Evolutionary conservation across 2,797 vertebrate genomes (phyloP), one percentile per base, ranked within the genome.

Genomic region (Gastrophryne carolinensis): DNA sequence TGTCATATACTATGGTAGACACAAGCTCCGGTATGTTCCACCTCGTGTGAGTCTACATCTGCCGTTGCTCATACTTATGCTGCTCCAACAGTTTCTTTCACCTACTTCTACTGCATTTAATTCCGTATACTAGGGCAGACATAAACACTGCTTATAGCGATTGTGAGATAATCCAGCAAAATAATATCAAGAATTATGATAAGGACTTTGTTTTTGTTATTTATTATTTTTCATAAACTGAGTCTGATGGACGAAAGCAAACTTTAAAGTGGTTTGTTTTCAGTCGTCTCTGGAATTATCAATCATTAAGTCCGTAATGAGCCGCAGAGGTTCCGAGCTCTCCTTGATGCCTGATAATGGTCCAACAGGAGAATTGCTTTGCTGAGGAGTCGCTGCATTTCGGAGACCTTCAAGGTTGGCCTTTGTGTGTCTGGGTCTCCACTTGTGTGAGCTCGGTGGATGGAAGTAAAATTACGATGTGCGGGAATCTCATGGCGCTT

Each of bases 291-390:
- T 4, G 7, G 47, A 53, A 66, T 67, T 47, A 53, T 11, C 30
- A 35, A 23, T 54, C 49, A 26, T 54, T 47, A 37, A 37, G 21
- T 23, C 11, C 54, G 34, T 67, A 67, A 67, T 53, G 64, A 67
- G 32, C 13, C 24, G 21, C 1, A 15, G 7, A 37, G 62, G 9
- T 15, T 65, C 15, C 13, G 0, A 2, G 4, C 54, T n/a, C 10
- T 50, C 17, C 50, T 2, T 50, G 30, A 23, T 67, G 24, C 49
- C 64, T 27, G 32, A 4, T 67, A 54, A 53, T 67, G 64, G 64
- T n/a, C 49, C 49, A 35, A 54, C 64, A 27, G 24, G 64, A 67
- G 64, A 13, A 37, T 54, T 37, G 21, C 8, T 34, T 15, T 24
- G 19, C 3, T 9, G 3, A n/a, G 3, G 27, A n/a, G 19, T 17